Evolutionary conservation across 1,140 invertebrate genomes (phyloP).

Genomic region (Drosophila truncata): DNA sequence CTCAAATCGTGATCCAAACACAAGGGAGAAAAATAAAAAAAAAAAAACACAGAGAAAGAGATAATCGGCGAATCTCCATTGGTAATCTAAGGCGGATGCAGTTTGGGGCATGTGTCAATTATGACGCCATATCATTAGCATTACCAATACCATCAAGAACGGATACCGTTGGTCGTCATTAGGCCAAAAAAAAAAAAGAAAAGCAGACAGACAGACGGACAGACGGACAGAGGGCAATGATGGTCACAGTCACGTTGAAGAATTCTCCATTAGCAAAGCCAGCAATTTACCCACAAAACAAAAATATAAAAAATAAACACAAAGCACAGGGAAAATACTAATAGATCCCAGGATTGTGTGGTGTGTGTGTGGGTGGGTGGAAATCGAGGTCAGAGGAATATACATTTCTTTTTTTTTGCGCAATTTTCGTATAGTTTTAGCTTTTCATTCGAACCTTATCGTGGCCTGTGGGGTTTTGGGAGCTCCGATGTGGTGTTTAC

Average conservation of each 20-base stretch:
- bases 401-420: conserved; percentile 26
- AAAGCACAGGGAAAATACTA: conserved; percentile 10
- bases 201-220: conserved; percentile 3
- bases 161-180: conserved; percentile 68
- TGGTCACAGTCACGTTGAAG: conserved; percentile 34
- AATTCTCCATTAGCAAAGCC: conserved; percentile 26
- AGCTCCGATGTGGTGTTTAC: conserved; percentile 43
- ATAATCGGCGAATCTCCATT: not conserved
- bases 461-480: not conserved
- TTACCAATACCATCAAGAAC: conserved; percentile 53
- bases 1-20: conserved; percentile 57
- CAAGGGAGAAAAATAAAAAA: too few species aligned
- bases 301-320: not conserved
- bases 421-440: conserved; percentile 8
- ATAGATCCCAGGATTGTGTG: conserved; percentile 13
- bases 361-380: not conserved
- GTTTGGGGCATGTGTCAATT: conserved; percentile 79
- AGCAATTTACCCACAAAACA: conserved; percentile 39
- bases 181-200: conserved; percentile 49
- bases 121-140: conserved; percentile 75
- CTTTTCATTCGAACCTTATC: conserved; percentile 37
- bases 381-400: conserved; percentile 52
- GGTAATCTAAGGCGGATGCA: conserved; percentile 71
- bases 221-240: not conserved
- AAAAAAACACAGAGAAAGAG: not conserved